Conservation (phyloP, 2,113 vertebrate species). For the Capreolus pygargus region DNA sequence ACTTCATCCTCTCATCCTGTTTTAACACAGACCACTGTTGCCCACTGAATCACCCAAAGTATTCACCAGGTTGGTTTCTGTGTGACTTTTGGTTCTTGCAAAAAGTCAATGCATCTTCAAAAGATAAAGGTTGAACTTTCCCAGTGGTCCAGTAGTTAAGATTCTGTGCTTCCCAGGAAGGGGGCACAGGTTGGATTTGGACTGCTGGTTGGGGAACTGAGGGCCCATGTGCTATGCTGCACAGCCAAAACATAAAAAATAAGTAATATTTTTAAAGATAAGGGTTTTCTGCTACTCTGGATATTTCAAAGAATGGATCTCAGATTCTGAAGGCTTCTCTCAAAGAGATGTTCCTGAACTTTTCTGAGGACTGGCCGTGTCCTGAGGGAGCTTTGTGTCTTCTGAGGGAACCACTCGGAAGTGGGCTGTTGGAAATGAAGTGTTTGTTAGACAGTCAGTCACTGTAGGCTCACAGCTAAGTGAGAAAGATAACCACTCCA, state of each 20-base stretch:
- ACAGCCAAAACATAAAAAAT: not conserved
- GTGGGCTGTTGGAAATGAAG: not conserved
- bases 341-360: not conserved
- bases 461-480: not conserved
- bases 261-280: not conserved
- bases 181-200: not conserved
- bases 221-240: not conserved
- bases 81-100: not conserved
- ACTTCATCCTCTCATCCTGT: not conserved
- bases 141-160: not conserved
- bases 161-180: not conserved
- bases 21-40: too few relatives aligned
- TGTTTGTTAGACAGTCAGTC: not conserved
- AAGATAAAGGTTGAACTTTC: not conserved
- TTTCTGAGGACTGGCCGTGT: not conserved
- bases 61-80: not conserved
- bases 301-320: not conserved
- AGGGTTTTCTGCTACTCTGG: not conserved
- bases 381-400: not conserved
- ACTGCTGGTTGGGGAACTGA: not conserved
- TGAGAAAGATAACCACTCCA: not conserved
- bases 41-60: not conserved
- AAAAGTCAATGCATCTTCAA: not conserved
- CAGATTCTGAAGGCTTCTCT: not conserved
- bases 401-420: not conserved